Evolutionary conservation across 64 coral and sea anemone genomes (phyloP), one percentile per base, ranked within the genome.

Genomic region (Platygyra sinensis): DNA sequence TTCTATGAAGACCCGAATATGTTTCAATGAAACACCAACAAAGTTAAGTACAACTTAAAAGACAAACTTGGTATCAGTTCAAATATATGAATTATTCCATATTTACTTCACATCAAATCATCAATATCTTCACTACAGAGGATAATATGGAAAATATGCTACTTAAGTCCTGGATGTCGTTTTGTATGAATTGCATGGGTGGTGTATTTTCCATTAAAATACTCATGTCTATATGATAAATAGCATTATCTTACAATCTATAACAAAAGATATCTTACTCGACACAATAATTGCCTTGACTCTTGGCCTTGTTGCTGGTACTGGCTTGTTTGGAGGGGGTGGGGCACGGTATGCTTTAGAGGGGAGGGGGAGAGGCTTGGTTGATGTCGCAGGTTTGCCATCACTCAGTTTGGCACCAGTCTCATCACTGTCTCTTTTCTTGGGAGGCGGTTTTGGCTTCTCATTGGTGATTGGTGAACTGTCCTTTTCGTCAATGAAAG

Each of bases 321-420:
- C 36, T 11, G 78, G 67, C 36, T 73, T 87, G 27, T 61, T 62
- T 17, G 95, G 95, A 74, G 91, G 95, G 13, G 76, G 88, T 60
- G 95, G 95, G 30, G 95, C 95, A 72, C 82, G 91, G 78, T 96
- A 93, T 0, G 73, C 82, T 61, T 96, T 96, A 17, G 91, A 54
- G 30, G 91, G 93, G 76, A 89, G 74, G 3, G 89, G 89, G 29
- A 92, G 88, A 0, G 86, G 80, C 67, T 93, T 93, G 36, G 89
- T 72, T 36, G 86, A 76, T 30, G 87, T 83, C 38, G 13, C 80
- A 92, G 27, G 81, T 90, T 38, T 80, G 74, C 16, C 69, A 33
- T 62, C 67, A 33, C 38, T 93, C 38, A 87, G 62, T 94, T 67
- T 89, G 15, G 82, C 50, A 72, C 57, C 36, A 22, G 54, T 13